These are phyloP conservation scores for Apocheima hispidaria DNA, from an alignment of 2,888 invertebrate genomes.

Conservation along the genomic window DNA sequence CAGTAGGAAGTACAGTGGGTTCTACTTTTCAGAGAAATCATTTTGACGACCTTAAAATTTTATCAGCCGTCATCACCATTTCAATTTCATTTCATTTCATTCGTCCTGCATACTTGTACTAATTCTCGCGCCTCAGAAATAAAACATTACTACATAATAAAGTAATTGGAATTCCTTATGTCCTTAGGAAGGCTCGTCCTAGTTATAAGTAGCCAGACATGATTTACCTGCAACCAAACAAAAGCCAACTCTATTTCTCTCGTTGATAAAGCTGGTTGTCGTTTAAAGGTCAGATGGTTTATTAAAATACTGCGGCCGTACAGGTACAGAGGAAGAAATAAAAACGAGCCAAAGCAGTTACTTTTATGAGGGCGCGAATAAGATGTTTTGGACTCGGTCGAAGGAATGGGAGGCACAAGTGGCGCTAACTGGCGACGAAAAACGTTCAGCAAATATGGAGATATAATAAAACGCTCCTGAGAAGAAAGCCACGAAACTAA, in stretches of 20 bases:
- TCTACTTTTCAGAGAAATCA: not conserved
- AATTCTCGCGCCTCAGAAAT: conserved; percentile 53
- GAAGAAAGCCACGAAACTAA: too few species aligned
- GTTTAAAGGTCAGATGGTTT: conserved; percentile 63
- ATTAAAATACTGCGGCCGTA: conserved; percentile 86
- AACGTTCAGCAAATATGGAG: conserved; percentile 36
- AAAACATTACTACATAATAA: conserved; percentile 76
- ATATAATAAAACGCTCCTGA: not conserved
- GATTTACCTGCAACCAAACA: conserved; percentile 58
- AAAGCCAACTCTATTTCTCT: conserved; percentile 52
- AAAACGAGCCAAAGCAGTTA: conserved; percentile 85
- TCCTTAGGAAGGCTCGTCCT: conserved; percentile 80
- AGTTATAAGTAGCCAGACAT: conserved; percentile 82
- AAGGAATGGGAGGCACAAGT: conserved; percentile 73
- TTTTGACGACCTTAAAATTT: not conserved
- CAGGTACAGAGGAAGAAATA: conserved; percentile 84
- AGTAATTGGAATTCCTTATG: conserved; percentile 84
- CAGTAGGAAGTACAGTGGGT: too few species aligned
- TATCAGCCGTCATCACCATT: conserved; percentile 1
- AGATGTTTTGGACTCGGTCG: conserved; percentile 85
- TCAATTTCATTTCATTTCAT: conserved; percentile 43
- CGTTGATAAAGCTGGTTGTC: conserved; percentile 55
- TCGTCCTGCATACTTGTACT: conserved; percentile 51
- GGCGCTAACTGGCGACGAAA: conserved; percentile 51
- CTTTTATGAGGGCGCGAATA: conserved; percentile 87